Base-by-base conservation (phyloP, 2,888 invertebrate species). In the Euspilapteryx auroguttella region DNA sequence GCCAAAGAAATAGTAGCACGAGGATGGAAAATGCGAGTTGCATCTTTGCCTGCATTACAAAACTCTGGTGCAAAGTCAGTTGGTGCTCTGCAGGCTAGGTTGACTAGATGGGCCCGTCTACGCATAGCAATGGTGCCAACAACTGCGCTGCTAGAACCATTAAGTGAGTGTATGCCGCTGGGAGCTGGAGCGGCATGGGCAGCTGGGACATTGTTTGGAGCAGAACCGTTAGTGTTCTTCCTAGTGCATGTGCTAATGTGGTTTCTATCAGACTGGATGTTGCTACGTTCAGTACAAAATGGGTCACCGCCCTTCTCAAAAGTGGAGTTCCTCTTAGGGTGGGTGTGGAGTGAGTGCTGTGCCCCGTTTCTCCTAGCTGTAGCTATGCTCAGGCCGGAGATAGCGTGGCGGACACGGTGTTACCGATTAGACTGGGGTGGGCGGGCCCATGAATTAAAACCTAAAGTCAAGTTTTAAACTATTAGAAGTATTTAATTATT, bases 351-450 rank as follows among this genome's bases (percentile, higher is more conserved):
- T 36, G 98, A 98, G 78, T 79, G 85, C 28, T 87, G 89, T 42
- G 91, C 96, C 36, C 90, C 96, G 3, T 89, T 93, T 52, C 79
- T 96, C 36, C 90, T 95, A 58, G 75, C 91, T 21, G 84, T 86
- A 47, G 95, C 97, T 21, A 78, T 98, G 31, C 81, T 89, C 48
- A 85, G 89, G 58, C 93, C 94, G 1, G 83, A 87, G 36, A 94
- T 99, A 47, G 83, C 85, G 56, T 99, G 99, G 99, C 81, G 97
- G 48, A 87, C 92, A 49, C 85, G 94, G 49, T 83, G 85, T 42
- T 99, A 92, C 71, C 86, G 88, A 57, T 79, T 98, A 36, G 86
- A 88, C 44, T 98, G 97, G 97, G 97, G 98, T 36, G 98, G 98
- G 20, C 75, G 89, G 25, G 95, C 94, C 27, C 94, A 95, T 52